Percentiles rank a stretch among this genome's conserved stretches.
These are phyloP conservation scores for Nymphalis polychloros DNA, from an alignment of 2,888 invertebrate genomes.

Conservation along the genomic window DNA sequence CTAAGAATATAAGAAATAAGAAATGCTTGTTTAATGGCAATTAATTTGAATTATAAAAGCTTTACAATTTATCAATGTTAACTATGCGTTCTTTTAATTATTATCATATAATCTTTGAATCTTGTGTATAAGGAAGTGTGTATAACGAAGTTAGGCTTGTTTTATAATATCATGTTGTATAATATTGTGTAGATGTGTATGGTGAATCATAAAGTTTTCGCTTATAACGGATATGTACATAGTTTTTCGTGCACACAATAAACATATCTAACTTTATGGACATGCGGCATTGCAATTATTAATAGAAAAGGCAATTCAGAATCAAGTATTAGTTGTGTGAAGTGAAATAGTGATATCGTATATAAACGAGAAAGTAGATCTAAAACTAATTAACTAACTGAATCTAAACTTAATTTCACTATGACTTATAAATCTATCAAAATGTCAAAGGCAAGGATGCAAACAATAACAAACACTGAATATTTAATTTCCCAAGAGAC, in stretches of 20 bases:
- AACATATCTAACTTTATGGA: conserved; percentile 57
- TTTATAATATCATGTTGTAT: not conserved
- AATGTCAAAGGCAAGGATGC: conserved; percentile 60
- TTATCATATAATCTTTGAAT: conserved; percentile 13
- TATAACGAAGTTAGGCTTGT: not conserved
- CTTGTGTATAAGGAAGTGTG: too few relatives aligned
- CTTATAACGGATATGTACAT: conserved; percentile 38
- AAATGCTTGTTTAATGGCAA: too few relatives aligned
- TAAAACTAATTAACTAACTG: conserved; percentile 55
- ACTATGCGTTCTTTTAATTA: not conserved
- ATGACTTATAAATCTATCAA: conserved; percentile 56
- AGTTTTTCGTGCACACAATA: conserved; percentile 69
- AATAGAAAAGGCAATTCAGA: conserved; percentile 37
- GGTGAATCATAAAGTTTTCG: conserved; percentile 5
- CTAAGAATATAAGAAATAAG: too few relatives aligned
- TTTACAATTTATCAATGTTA: too few relatives aligned
- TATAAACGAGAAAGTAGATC: conserved; percentile 43
- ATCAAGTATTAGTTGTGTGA: conserved; percentile 59
- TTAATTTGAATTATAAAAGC: too few relatives aligned
- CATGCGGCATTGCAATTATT: conserved; percentile 72
- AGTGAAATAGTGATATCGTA: conserved; percentile 67
- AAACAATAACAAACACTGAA: conserved; percentile 62
- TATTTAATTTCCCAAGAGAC: conserved; percentile 52
- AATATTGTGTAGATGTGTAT: conserved; percentile 2
- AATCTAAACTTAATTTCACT: conserved; percentile 53